Evolutionary conservation across 2,113 vertebrate species (phyloP).

Genomic region (Hipposideros armiger): DNA sequence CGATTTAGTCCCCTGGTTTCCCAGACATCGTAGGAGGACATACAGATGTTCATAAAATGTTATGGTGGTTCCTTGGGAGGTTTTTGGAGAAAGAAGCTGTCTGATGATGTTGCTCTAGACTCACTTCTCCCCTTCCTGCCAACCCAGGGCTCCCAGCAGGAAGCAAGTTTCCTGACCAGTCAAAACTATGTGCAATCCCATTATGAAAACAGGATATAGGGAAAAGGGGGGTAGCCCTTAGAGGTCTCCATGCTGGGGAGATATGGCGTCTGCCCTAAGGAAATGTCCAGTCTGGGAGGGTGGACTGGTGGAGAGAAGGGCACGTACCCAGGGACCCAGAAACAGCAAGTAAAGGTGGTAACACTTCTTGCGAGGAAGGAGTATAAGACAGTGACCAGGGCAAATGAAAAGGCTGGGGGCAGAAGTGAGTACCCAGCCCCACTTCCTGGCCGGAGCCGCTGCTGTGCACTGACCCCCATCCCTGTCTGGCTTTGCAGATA

Average conservation of each 20-base stretch:
- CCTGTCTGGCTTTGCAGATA: background rate
- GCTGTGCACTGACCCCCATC: too few species aligned
- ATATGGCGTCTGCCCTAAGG: background rate
- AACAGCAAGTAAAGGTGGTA: background rate
- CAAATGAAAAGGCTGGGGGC: background rate
- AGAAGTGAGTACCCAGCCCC: too few species aligned
- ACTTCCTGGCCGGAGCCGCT: background rate
- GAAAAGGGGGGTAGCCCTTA: background rate
- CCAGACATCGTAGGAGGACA: background rate
- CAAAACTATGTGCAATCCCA: background rate
- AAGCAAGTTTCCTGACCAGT: background rate
- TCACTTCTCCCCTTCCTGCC: background rate
- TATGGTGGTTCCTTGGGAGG: background rate
- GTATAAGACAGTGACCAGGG: background rate
- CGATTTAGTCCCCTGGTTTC: background rate
- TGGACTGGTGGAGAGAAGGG: background rate
- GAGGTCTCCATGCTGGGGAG: background rate
- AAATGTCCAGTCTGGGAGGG: background rate
- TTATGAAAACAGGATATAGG: background rate
- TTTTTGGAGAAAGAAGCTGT: background rate
- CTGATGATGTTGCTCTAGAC: background rate
- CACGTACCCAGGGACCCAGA: background rate
- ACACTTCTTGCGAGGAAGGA: background rate
- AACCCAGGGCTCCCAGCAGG: background rate
- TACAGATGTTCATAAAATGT: background rate